Evolutionary conservation across 2,797 vertebrate species (phyloP).

Genomic region (Thripadectes ignobilis): DNA sequence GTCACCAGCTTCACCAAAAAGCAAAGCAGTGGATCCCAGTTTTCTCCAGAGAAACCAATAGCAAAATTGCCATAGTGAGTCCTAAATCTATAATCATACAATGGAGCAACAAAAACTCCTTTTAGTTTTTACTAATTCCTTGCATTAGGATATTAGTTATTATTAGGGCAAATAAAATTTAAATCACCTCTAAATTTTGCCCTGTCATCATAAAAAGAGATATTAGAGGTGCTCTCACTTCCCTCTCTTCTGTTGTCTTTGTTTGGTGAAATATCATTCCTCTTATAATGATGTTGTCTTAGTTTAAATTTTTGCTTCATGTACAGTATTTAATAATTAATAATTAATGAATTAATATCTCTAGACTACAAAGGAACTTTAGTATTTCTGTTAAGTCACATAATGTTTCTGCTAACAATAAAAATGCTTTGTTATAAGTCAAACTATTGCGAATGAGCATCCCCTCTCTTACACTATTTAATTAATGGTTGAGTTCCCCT

Average conservation of each 20-base stretch:
- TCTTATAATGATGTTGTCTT: not conserved
- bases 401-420: conserved; percentile 52
- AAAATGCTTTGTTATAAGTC: conserved; percentile 44
- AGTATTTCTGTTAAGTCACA: conserved; percentile 64
- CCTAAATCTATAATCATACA: fast-evolving
- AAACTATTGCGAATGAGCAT: not conserved
- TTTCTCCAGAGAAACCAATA: not conserved
- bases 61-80: not conserved
- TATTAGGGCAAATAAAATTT: not conserved
- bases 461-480: conserved; percentile 38
- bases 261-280: not conserved
- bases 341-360: conserved; percentile 56
- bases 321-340: conserved; percentile 54
- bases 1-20: not conserved
- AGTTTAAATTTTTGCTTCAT: conserved; percentile 41
- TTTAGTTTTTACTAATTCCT: not conserved
- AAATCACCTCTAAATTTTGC: not conserved
- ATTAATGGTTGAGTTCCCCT: conserved; percentile 55
- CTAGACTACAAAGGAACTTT: conserved; percentile 50
- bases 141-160: not conserved
- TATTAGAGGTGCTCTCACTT: not conserved
- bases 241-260: not conserved
- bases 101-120: not conserved
- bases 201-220: not conserved
- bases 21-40: not conserved